Evolutionary conservation across 2,797 vertebrate species (phyloP).

Genomic region (Sciurus vulgaris): DNA sequence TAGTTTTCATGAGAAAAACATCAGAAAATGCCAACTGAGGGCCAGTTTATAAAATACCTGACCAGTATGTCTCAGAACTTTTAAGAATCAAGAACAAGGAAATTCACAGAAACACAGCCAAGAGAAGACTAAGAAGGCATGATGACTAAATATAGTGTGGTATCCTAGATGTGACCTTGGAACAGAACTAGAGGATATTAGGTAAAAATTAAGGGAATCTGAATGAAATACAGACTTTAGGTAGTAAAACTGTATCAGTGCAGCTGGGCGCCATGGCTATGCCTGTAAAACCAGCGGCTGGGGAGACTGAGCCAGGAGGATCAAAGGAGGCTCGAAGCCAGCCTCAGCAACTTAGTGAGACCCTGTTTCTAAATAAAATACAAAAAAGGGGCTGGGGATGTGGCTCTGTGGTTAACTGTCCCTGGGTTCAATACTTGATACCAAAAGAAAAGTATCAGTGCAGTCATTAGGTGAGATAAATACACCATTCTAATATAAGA

Average conservation of each 20-base stretch:
- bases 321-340: too few species aligned
- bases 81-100: not conserved
- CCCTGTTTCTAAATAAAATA: too few species aligned
- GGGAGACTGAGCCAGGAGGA: too few species aligned
- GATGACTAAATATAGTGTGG: not conserved
- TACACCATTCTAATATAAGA: not conserved
- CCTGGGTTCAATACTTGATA: too few species aligned
- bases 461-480: slow-evolving; percentile 14
- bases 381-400: too few species aligned
- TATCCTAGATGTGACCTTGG: not conserved
- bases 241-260: not conserved
- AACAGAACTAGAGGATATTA: not conserved
- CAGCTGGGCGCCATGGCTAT: too few species aligned
- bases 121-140: not conserved
- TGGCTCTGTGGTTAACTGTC: too few species aligned
- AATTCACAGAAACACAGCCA: slow-evolving; percentile 35
- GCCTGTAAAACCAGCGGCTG: too few species aligned
- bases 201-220: too few species aligned
- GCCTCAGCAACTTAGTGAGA: too few species aligned
- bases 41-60: not conserved
- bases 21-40: not conserved
- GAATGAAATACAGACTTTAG: too few species aligned
- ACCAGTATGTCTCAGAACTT: not conserved
- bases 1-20: not conserved
- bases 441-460: too few species aligned